Conservation (phyloP, 2,113 vertebrate genomes). For the Dolichallabes microphthalmus region DNA sequence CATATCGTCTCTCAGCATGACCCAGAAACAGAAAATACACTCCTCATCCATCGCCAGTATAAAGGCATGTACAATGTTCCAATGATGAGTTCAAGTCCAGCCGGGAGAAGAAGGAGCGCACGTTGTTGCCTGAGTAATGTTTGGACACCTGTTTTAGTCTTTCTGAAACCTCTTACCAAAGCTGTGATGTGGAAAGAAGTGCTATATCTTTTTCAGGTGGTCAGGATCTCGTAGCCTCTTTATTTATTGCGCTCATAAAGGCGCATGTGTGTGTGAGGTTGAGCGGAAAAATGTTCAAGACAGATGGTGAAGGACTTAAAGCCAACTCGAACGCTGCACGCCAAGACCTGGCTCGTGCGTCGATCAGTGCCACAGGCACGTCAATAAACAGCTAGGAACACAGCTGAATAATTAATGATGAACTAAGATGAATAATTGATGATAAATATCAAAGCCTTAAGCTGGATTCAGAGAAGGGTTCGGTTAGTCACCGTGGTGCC, state of each 20-base stretch:
- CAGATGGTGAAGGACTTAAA: constrained; percentile 37
- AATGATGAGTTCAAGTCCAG: not conserved
- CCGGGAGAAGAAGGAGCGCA: not conserved
- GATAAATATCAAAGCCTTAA: constrained; percentile 37
- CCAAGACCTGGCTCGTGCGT: constrained; percentile 12
- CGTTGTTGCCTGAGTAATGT: not conserved
- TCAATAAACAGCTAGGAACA: constrained; percentile 40
- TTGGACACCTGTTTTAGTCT: constrained; percentile 22
- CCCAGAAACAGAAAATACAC: constrained; percentile 27
- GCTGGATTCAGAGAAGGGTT: not conserved
- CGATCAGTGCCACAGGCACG: constrained; percentile 24
- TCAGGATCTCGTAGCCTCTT: constrained; percentile 18
- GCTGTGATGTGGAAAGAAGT: constrained; percentile 2
- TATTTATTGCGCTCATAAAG: constrained; percentile 45
- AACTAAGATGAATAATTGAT: constrained; percentile 37
- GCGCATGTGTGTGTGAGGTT: not conserved
- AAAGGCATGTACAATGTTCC: not conserved
- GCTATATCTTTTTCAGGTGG: constrained; percentile 26
- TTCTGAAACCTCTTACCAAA: constrained; percentile 13
- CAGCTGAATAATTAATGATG: constrained; percentile 32
- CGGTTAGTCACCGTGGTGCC: not conserved
- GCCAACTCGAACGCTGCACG: not conserved
- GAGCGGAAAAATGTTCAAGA: constrained; percentile 23
- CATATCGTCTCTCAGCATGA: constrained; percentile 25
- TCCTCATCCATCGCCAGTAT: not conserved